Base-by-base conservation (phyloP, 1,140 invertebrate species). In the Ceratosolen solmsi region DNA sequence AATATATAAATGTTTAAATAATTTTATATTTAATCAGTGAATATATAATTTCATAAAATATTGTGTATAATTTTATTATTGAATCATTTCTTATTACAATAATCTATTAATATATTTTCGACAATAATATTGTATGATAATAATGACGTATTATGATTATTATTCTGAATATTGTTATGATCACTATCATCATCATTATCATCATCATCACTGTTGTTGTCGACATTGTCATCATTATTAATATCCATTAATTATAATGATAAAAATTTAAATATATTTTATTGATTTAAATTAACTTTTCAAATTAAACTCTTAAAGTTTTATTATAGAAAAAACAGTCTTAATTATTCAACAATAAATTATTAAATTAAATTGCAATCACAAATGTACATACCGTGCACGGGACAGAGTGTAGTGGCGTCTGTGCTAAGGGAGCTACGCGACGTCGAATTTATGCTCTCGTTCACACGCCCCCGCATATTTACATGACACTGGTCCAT, bases 381-480 rank as follows among this genome's bases (percentile, higher is more conserved):
- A 81, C 3, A 74, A 72, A 71, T 85, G 76, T 91, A 91, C 91
- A 86, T 92, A 92, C 91, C 91, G 90, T 91, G 89, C 90, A 91
- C 91, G 90, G 89, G 90, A 92, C 90, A 92, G 91, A 91, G 88
- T 89, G 89, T 87, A 89, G 88, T 89, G 88, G 90, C 91, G 89
- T 92, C 91, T 92, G 91, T 92, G 90, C 88, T 87, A 86, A 78
- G 85, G 84, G 83, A 88, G 88, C 90, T 86, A 89, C 87, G 87
- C 88, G 90, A 88, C 87, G 88, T 90, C 88, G 86, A 91, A 91
- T 92, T 91, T 92, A 92, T 91, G 90, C 90, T 91, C 91, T 91
- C 88, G 88, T 89, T 85, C 86, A 84, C 80, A 90, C 91, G 90
- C 91, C 91, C 91, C 90, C 91, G 89, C 91, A 88, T 89, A 88